Evolutionary conservation across 2,113 vertebrate species (phyloP).

Genomic region (Nesogale talazaci): DNA sequence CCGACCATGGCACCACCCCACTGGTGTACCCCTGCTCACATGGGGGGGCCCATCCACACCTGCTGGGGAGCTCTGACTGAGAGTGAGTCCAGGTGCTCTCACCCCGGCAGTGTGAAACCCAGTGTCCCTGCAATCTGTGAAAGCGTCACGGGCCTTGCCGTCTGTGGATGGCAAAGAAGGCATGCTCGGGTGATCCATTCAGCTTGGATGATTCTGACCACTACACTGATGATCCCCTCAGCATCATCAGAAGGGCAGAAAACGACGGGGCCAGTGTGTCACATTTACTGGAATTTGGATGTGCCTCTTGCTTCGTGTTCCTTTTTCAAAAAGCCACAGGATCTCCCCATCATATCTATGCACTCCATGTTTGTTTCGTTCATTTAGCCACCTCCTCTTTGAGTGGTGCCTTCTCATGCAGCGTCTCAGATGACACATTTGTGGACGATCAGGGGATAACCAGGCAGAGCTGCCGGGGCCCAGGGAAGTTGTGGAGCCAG

Average conservation of each 20-base stretch:
- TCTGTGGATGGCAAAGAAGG: background rate
- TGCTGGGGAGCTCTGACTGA: background rate
- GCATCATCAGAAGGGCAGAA: background rate
- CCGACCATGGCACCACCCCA: background rate
- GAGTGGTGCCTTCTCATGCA: slow-evolving; percentile 27
- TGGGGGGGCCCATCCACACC: background rate
- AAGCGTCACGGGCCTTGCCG: background rate
- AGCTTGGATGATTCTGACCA: background rate
- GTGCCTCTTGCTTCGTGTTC: background rate
- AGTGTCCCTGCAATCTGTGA: background rate
- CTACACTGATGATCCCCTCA: background rate
- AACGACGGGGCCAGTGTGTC: slow-evolving; percentile 20
- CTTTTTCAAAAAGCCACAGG: background rate
- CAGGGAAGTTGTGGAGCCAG: too few relatives aligned
- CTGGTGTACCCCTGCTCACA: background rate
- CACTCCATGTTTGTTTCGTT: background rate
- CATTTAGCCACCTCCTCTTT: background rate
- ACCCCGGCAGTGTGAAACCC: background rate
- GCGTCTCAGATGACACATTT: too few relatives aligned
- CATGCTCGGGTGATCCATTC: background rate
- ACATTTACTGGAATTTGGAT: slow-evolving; percentile 36
- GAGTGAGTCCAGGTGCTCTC: background rate
- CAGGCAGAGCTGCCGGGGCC: too few relatives aligned
- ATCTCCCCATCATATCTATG: background rate
- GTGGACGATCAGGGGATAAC: too few relatives aligned